Base-by-base conservation (phyloP, 2,888 invertebrate genomes). In the Tromatobia lineatoria region DNA sequence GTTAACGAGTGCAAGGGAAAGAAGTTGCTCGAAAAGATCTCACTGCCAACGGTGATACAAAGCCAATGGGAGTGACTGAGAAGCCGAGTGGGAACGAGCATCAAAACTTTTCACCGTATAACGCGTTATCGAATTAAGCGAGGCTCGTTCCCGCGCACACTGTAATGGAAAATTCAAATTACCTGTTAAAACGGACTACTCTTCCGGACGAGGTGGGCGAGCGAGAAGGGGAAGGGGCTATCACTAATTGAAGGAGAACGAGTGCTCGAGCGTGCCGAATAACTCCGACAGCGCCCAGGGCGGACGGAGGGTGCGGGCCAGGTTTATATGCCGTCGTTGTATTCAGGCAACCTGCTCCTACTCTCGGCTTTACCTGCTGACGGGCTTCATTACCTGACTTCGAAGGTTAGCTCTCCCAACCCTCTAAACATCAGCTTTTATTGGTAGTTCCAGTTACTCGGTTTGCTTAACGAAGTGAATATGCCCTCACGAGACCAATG, bases 161-260 rank as follows among this genome's bases (percentile, higher is more conserved):
- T 20, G 64, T 76, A 69, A 75, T 85, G 74, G 76, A 80, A 83
- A 86, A 86, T 86, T 86, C 66, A 79, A 82, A 85, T 83, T 83
- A 86, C 83, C 83, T 69, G 86, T 83, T 86, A 85, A 86, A 86
- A 83, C 69, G 77, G 71, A 69, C 73, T 83, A 67, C 71, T 75
- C 83, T 81, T 77, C 67, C 73, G 69, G 73, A 50, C 75, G 52
- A 57, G 70, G 66, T 52, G 80, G 54, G 71, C 52, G 54, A 45
- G 45, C 25, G 25, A 23, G 50, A 29, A 54, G 25, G 76, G 71
- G 18, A 52, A 54, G 69, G 77, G 54, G 73, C 66, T 84, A 84
- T 81, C 80, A 64, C 83, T 84, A 84, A 84, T 84, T 84, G 83
- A 84, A 84, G 83, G 73, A 84, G 83, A 84, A 84, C 80, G 83